Base-by-base conservation (phyloP, 2,113 vertebrate genomes). In the Sclerurus mexicanus region DNA sequence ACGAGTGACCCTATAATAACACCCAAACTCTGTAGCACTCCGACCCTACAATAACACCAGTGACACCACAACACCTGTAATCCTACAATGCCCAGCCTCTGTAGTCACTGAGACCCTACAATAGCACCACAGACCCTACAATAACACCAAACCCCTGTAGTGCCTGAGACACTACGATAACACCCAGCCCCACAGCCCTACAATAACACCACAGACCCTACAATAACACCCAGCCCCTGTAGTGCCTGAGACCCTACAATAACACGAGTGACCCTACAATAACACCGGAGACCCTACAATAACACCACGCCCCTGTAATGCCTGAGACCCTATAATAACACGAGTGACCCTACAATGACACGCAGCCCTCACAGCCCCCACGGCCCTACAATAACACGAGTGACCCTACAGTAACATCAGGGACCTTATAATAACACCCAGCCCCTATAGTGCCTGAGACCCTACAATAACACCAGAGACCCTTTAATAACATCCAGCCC, bases 211-310 rank as follows among this genome's bases (percentile, higher is more conserved):
- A 46, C 35, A 1, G 67, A 44, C 63, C 63, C 55, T 58, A 20
- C 13, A 40, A 4, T 1, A 49, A 68, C 23, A 30, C 24, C 22
- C 3, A 58, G 8, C 9, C 4, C 37, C 12, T 13, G 4, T 7
- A 71, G 56, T 4, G 37, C 35, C 27, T 1, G 0, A 1, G 2
- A 14, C 21, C 24, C 44, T 21, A 37, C 56, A 31, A 7, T 23
- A 79, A 60, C 42, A 33, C 31, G 10, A 10, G 47, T 3, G 7
- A n/a, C 17, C 68, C 68, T 35, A 49, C 35, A 27, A 11, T 3
- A 59, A 39, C 19, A 37, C 23, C n/a, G n/a, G n/a, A n/a, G n/a
- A 55, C 7, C 47, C 46, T 42, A 59, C 53, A 49, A 15, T 10
- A 79, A 67, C 25, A 21, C 58, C 37, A n/a, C n/a, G n/a, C 14